A percentile compares a stretch with the other conserved stretches of the same genome.
Conservation (phyloP, 2,888 invertebrate genomes). For the Melinopterus prodromus region DNA sequence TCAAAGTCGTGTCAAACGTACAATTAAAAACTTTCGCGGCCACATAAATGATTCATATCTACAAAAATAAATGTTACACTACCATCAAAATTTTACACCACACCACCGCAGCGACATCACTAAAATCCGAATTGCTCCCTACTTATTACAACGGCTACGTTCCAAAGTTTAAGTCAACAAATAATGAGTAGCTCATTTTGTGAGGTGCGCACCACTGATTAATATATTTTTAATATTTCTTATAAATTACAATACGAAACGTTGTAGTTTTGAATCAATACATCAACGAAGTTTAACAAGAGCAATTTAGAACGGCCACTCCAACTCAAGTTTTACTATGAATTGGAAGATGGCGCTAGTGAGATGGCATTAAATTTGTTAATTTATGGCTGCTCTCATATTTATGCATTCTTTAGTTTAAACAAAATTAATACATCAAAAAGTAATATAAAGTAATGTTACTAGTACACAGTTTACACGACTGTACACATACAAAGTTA, state of each 20-base stretch:
- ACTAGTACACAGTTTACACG: background rate
- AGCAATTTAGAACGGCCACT: background rate
- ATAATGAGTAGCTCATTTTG: background rate
- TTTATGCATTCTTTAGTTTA: background rate
- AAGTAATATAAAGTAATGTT: background rate
- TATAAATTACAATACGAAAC: background rate
- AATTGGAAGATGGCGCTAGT: background rate
- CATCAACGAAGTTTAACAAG: background rate
- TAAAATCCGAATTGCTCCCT: constrained; percentile 19
- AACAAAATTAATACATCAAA: background rate
- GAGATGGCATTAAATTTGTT: background rate
- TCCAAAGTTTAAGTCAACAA: background rate
- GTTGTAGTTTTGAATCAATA: background rate
- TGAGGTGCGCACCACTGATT: background rate
- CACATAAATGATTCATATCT: constrained; percentile 41
- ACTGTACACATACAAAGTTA: background rate
- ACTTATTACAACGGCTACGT: constrained; percentile 17
- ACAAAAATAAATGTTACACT: constrained; percentile 44
- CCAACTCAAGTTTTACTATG: background rate
- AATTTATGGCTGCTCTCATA: background rate
- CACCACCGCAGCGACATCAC: constrained; percentile 38
- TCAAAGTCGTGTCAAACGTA: background rate
- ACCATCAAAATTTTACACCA: constrained; percentile 38
- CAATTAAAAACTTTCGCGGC: constrained; percentile 13
- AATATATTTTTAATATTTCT: background rate